These are phyloP conservation scores for Halisarca cf. caerulea DNA, from an alignment of 37 sponge, comb jelly and placozoan genomes.

Conservation along the genomic window DNA sequence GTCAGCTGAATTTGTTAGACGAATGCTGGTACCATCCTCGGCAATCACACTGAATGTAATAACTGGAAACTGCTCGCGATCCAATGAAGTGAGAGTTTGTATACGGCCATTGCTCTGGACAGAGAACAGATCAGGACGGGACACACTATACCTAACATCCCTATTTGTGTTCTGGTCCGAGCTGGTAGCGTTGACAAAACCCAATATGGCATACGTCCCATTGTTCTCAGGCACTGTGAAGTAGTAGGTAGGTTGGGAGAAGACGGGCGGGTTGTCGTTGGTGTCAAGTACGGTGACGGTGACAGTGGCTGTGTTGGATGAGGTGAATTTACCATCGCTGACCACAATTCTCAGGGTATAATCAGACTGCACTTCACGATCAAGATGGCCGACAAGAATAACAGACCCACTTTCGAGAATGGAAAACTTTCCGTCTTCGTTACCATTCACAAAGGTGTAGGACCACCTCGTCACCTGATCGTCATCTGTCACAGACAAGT, in stretches of 20 bases:
- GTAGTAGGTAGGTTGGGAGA: conserved; percentile 30
- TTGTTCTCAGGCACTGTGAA: conserved; percentile 31
- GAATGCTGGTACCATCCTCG: background rate
- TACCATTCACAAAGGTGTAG: conserved; percentile 56
- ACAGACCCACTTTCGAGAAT: conserved; percentile 40
- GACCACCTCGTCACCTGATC: conserved; percentile 16
- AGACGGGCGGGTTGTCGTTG: conserved; percentile 63
- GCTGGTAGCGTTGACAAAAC: conserved; percentile 46
- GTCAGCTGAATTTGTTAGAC: background rate
- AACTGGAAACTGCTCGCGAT: conserved; percentile 46
- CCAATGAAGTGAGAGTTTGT: conserved; percentile 15
- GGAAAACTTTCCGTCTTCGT: conserved; percentile 33
- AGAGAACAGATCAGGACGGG: background rate
- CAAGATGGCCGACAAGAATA: conserved; percentile 28
- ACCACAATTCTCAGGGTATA: conserved; percentile 55
- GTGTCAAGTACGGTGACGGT: conserved; percentile 53
- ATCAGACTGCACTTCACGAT: conserved; percentile 23
- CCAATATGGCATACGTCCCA: background rate
- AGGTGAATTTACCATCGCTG: conserved; percentile 35
- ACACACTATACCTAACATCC: background rate
- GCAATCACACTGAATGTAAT: background rate
- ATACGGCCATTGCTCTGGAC: conserved; percentile 31
- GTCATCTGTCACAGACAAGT: conserved; percentile 56
- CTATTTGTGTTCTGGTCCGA: background rate
- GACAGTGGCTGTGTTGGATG: conserved; percentile 21